Percentiles rank a stretch among this genome's conserved stretches.
Evolutionary conservation across 2,888 invertebrate genomes (phyloP).

Genomic region (Caenorhabditis becei): DNA sequence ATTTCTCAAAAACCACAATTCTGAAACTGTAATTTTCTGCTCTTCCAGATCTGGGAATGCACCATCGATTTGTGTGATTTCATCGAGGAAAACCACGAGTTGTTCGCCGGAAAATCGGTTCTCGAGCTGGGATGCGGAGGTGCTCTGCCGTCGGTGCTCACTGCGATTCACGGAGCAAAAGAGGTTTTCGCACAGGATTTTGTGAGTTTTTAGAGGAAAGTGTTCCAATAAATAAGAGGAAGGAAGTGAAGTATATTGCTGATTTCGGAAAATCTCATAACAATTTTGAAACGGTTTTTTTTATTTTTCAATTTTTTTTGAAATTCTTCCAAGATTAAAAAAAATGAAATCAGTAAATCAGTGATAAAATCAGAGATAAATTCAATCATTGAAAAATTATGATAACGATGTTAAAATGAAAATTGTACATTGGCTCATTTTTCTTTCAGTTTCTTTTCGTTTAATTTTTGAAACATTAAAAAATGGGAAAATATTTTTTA

Average conservation of each 20-base stretch:
- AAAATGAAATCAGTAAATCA: too few species aligned
- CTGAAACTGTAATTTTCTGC: background rate
- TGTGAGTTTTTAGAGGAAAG: slow-evolving; percentile 87
- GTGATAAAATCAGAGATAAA: too few species aligned
- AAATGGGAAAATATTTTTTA: too few species aligned
- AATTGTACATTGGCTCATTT: too few species aligned
- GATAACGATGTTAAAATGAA: too few species aligned
- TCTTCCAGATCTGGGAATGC: slow-evolving; percentile 88
- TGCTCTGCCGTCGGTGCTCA: slow-evolving; percentile 91
- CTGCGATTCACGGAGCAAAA: slow-evolving; percentile 86
- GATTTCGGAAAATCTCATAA: too few species aligned
- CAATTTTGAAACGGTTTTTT: background rate
- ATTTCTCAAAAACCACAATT: too few species aligned
- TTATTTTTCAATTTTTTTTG: background rate
- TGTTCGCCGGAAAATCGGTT: slow-evolving; percentile 84
- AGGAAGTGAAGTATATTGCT: too few species aligned
- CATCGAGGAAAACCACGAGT: slow-evolving; percentile 84
- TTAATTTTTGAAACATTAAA: too few species aligned
- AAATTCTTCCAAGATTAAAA: background rate
- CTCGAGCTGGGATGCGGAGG: slow-evolving; percentile 93
- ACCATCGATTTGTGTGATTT: slow-evolving; percentile 89
- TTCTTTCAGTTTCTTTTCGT: too few species aligned
- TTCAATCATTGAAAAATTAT: too few species aligned
- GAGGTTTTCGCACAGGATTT: slow-evolving; percentile 93
- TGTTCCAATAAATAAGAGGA: too few species aligned